phyloP scores from a whole-genome alignment of 2,888 invertebrate species.

The Phortica magna region DNA sequence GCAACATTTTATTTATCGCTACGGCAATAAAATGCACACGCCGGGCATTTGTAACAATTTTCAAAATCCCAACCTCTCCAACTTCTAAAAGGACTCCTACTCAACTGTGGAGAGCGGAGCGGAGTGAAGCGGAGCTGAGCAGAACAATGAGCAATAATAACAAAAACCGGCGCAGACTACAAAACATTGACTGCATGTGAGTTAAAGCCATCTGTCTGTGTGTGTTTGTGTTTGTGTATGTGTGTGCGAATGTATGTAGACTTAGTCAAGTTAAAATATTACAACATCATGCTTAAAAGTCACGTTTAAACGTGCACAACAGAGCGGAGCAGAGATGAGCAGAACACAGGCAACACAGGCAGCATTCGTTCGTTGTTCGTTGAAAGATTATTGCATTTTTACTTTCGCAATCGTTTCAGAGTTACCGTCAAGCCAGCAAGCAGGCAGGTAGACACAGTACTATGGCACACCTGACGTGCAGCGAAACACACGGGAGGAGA shows the following conservation, averaged over 20 bases:
- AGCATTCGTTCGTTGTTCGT: constrained; percentile 34
- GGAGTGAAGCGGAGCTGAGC: constrained; percentile 28
- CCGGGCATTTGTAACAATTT: constrained; percentile 72
- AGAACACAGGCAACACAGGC: not conserved
- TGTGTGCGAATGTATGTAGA: constrained; percentile 40
- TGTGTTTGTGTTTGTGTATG: not conserved
- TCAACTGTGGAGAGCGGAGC: constrained; percentile 46
- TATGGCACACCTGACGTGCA: constrained; percentile 22
- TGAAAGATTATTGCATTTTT: constrained; percentile 73
- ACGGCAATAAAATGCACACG: constrained; percentile 72
- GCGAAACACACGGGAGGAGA: not conserved
- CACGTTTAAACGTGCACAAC: constrained; percentile 71
- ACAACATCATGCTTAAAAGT: constrained; percentile 73
- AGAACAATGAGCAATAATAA: constrained; percentile 19
- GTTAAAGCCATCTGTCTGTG: not conserved
- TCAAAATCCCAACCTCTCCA: constrained; percentile 34
- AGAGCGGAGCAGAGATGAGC: constrained; percentile 33
- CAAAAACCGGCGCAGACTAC: not conserved
- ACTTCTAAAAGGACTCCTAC: constrained; percentile 51
- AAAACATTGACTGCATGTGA: constrained; percentile 4
- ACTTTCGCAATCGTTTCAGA: constrained; percentile 39
- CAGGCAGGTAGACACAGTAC: not conserved
- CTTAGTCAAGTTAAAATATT: constrained; percentile 72
- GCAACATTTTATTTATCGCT: constrained; percentile 71
- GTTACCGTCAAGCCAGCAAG: not conserved